Evolutionary conservation across 2,113 vertebrate species (phyloP).

Genomic region (Osmerus eperlanus): DNA sequence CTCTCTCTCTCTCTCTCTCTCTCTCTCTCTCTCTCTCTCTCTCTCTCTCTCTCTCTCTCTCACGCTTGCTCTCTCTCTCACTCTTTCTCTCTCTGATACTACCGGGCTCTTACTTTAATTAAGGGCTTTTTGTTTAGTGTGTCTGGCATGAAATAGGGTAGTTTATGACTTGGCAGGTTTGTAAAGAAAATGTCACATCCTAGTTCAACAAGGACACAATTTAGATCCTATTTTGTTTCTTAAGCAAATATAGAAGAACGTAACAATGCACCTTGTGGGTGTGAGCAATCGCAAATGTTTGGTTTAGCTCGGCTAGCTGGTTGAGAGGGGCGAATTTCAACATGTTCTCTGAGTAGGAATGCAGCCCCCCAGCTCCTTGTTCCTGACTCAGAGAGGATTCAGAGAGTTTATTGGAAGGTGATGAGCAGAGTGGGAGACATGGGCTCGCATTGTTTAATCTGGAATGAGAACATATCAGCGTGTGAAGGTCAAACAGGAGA

Average conservation of each 20-base stretch:
- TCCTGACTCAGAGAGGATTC: slow-evolving; percentile 18
- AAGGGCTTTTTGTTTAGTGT: not conserved
- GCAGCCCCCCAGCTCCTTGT: slow-evolving; percentile 35
- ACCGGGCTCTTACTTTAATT: no score
- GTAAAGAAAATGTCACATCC: not conserved
- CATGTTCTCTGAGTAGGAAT: slow-evolving; percentile 61
- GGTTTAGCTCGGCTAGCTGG: slow-evolving; percentile 31
- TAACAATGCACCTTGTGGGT: slow-evolving; percentile 25
- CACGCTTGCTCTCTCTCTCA: not conserved
- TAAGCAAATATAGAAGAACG: slow-evolving; percentile 14
- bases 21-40: no score
- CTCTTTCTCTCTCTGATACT: not conserved
- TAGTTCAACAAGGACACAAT: not conserved
- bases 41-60: not conserved
- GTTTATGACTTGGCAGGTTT: slow-evolving; percentile 1
- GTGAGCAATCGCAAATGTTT: slow-evolving; percentile 42
- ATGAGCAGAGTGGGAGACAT: slow-evolving; percentile 49
- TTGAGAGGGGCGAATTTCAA: slow-evolving; percentile 59
- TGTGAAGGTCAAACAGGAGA: not conserved
- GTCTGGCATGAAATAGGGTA: not conserved
- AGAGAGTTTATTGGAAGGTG: slow-evolving; percentile 61
- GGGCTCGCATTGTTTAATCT: slow-evolving; percentile 21
- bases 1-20: no score
- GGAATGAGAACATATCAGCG: not conserved
- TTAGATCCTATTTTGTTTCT: no score